Percentiles rank a stretch among this genome's conserved stretches.
phyloP scores from a whole-genome alignment of 1,140 invertebrate species.

The Halotydeus destructor region DNA sequence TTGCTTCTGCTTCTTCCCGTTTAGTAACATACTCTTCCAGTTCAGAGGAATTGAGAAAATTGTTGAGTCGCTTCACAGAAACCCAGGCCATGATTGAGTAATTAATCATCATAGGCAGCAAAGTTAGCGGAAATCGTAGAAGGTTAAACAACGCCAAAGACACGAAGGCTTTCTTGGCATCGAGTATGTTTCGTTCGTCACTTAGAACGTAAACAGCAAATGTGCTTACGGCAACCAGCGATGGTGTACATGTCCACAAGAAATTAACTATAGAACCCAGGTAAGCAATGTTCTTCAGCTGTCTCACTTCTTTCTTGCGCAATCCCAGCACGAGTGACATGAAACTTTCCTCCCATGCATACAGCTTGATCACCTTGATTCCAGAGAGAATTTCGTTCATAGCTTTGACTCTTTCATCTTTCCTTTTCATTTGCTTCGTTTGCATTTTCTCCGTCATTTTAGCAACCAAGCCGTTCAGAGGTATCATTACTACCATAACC shows the following conservation, averaged over 20 bases:
- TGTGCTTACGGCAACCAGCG: slow-evolving; percentile 21
- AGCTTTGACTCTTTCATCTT: slow-evolving; percentile 24
- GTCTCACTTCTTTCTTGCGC: slow-evolving; percentile 5
- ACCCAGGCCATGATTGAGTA: slow-evolving; percentile 25
- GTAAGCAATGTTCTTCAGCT: slow-evolving; percentile 4
- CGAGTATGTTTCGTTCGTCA: slow-evolving; percentile 29
- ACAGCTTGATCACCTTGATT: slow-evolving; percentile 22
- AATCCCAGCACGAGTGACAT: slow-evolving; percentile 12
- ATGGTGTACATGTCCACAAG: slow-evolving; percentile 18
- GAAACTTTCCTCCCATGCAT: slow-evolving; percentile 20
- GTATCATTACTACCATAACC: slow-evolving; percentile 51
- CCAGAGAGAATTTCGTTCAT: slow-evolving; percentile 25
- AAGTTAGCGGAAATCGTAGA: slow-evolving; percentile 45
- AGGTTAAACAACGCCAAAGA: slow-evolving; percentile 37
- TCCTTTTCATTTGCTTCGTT: slow-evolving; percentile 24
- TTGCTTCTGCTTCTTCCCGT: slow-evolving; percentile 3
- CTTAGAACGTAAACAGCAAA: slow-evolving; percentile 28
- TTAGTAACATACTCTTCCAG: slow-evolving; percentile 11
- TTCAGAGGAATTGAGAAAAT: slow-evolving; percentile 64
- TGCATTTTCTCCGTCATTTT: slow-evolving; percentile 25
- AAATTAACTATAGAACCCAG: not conserved
- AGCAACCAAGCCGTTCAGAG: slow-evolving; percentile 27
- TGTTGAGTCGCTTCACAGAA: slow-evolving; percentile 60
- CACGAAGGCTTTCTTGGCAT: slow-evolving; percentile 39
- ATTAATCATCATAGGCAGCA: slow-evolving; percentile 32